Evolutionary conservation across 2,888 invertebrate species (phyloP).

Genomic region (Coronaproctus castanopsis): DNA sequence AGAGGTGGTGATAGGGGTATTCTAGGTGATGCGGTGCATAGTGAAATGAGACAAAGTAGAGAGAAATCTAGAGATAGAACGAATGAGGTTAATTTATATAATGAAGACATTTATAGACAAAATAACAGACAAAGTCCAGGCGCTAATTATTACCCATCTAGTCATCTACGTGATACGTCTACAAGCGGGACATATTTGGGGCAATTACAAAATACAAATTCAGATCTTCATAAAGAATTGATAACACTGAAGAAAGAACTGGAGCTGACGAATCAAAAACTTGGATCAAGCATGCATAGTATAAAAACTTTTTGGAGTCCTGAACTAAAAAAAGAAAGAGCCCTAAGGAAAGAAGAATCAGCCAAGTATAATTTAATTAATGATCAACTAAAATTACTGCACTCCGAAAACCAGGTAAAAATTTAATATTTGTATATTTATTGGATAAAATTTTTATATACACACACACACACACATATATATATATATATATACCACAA

Average conservation of each 20-base stretch:
- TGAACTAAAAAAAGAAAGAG: conserved; percentile 93
- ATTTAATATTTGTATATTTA: conserved; percentile 11
- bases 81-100: conserved; percentile 45
- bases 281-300: conserved; percentile 97
- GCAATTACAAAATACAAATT: conserved; percentile 81
- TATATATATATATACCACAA: no score
- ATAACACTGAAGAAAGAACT: conserved; percentile 79
- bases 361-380: conserved; percentile 91
- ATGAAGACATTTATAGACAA: conserved; percentile 43
- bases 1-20: conserved; percentile 34
- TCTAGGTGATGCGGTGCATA: conserved; percentile 44
- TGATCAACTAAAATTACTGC: conserved; percentile 86
- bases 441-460: no score
- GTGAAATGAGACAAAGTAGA: conserved; percentile 54
- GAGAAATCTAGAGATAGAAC: conserved; percentile 43
- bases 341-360: conserved; percentile 89
- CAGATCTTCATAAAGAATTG: conserved; percentile 82
- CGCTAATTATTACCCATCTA: conserved; percentile 28
- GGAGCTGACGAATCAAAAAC: conserved; percentile 88
- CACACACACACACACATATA: no score
- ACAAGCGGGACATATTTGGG: conserved; percentile 40
- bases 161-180: conserved; percentile 16
- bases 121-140: conserved; percentile 51
- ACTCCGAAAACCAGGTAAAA: conserved; percentile 85
- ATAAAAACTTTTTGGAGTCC: conserved; percentile 99